Conservation (phyloP, 2,113 vertebrate species). For the Oreotragus oreotragus region DNA sequence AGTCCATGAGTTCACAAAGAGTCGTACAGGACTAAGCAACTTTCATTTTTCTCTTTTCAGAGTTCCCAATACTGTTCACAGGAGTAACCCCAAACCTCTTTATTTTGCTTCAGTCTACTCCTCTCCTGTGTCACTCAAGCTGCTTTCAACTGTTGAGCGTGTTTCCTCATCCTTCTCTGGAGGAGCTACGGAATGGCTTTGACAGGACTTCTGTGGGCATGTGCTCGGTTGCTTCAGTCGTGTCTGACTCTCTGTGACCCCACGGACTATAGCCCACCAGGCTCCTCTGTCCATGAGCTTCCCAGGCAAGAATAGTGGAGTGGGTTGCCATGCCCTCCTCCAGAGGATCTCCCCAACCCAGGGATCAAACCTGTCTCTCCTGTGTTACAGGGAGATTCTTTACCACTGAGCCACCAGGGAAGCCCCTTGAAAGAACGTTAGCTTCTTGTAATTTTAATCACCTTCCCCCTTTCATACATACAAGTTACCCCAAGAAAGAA, state of each 20-base stretch:
- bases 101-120: not conserved
- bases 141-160: not conserved
- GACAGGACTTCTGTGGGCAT: not conserved
- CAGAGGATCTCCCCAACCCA: not conserved
- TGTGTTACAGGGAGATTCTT: not conserved
- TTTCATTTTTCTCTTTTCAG: not conserved
- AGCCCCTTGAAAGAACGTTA: not conserved
- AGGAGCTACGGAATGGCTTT: not conserved
- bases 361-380: not conserved
- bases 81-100: not conserved
- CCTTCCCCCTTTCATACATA: not conserved
- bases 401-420: not conserved
- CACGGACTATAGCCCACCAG: not conserved
- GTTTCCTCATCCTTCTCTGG: not conserved
- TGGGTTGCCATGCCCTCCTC: not conserved
- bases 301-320: not conserved
- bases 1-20: not conserved
- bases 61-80: not conserved
- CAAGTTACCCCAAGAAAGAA: not conserved
- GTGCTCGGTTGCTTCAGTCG: accelerated
- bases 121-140: not conserved
- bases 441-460: not conserved
- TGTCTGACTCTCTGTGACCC: not conserved
- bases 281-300: not conserved
- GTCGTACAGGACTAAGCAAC: not conserved